phyloP scores from a whole-genome alignment of 1,140 invertebrate genomes.

The Akabosia matsudoensis region DNA sequence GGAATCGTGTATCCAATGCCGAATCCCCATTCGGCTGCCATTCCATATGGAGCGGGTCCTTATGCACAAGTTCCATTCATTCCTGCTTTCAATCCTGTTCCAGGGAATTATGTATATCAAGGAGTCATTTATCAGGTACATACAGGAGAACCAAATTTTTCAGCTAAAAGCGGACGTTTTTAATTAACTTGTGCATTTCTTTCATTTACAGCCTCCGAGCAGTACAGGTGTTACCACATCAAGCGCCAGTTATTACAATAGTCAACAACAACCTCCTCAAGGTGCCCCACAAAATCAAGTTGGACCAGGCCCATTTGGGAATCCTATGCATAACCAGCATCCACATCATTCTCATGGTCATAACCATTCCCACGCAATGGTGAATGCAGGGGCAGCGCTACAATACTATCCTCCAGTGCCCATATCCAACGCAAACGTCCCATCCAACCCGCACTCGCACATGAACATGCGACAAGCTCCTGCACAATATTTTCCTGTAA shows the following conservation, averaged over 20 bases:
- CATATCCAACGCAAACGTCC: constrained; percentile 39
- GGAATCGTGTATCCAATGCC: constrained; percentile 34
- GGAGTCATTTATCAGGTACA: constrained; percentile 46
- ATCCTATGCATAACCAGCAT: constrained; percentile 13
- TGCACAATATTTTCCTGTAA: constrained; percentile 41
- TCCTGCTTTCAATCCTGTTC: constrained; percentile 40
- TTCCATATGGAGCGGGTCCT: constrained; percentile 34
- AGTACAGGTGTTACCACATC: constrained; percentile 31
- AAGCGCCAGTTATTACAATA: constrained; percentile 34
- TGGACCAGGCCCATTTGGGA: constrained; percentile 6
- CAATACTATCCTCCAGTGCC: constrained; percentile 49
- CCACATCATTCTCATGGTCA: constrained; percentile 32
- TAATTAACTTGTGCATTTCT: neutral
- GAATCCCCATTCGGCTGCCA: constrained; percentile 28
- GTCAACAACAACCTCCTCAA: constrained; percentile 28
- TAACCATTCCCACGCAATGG: constrained; percentile 43
- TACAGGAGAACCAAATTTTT: too few relatives aligned
- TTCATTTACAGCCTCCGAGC: constrained; percentile 18
- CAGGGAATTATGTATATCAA: constrained; percentile 41
- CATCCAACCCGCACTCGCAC: constrained; percentile 17
- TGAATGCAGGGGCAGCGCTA: constrained; percentile 45
- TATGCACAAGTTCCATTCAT: constrained; percentile 43
- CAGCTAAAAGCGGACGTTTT: too few relatives aligned
- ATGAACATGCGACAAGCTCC: constrained; percentile 28
- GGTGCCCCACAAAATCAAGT: constrained; percentile 22